A percentile compares a stretch with the other conserved stretches of the same genome.
Conservation (phyloP, 2,113 vertebrate genomes). For the Cyanoramphus novaezelandiae region DNA sequence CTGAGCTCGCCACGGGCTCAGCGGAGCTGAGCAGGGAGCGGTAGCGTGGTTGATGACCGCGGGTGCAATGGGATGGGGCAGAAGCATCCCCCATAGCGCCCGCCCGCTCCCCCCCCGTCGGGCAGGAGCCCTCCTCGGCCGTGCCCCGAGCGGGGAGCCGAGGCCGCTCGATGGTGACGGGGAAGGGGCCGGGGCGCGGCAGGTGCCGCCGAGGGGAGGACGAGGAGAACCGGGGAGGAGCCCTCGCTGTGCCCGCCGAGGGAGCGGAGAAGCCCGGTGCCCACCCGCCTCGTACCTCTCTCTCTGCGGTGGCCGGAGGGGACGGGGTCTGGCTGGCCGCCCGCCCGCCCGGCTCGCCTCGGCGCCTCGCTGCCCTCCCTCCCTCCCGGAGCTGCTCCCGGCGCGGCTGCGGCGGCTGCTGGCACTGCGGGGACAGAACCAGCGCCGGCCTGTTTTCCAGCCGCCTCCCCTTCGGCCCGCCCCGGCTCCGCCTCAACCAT, state of each 20-base stretch:
- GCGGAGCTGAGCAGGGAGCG: background rate
- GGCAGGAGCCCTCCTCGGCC: background rate
- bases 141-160: fast-evolving
- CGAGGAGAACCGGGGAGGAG: too few species aligned
- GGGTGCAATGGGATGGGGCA: background rate
- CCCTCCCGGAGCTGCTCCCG: slow-evolving; percentile 37
- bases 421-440: slow-evolving; percentile 45
- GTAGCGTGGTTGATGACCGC: fast-evolving
- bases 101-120: background rate
- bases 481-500: slow-evolving; percentile 38
- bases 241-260: background rate
- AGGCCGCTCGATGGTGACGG: background rate
- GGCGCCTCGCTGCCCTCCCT: slow-evolving; percentile 39
- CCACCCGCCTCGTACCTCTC: slow-evolving; percentile 28
- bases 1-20: fast-evolving
- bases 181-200: background rate
- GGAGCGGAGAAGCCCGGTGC: background rate
- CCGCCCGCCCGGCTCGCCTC: slow-evolving; percentile 10
- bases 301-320: slow-evolving; percentile 40
- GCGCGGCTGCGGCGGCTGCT: slow-evolving; percentile 26
- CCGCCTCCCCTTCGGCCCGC: slow-evolving; percentile 44
- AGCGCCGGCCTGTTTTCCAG: slow-evolving; percentile 62
- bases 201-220: background rate
- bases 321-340: slow-evolving; percentile 11
- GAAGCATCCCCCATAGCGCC: background rate